A percentile compares a stretch with the other conserved stretches of the same genome.
Evolutionary conservation across 2,888 invertebrate genomes (phyloP).

Genomic region (Tridacna crocea): DNA sequence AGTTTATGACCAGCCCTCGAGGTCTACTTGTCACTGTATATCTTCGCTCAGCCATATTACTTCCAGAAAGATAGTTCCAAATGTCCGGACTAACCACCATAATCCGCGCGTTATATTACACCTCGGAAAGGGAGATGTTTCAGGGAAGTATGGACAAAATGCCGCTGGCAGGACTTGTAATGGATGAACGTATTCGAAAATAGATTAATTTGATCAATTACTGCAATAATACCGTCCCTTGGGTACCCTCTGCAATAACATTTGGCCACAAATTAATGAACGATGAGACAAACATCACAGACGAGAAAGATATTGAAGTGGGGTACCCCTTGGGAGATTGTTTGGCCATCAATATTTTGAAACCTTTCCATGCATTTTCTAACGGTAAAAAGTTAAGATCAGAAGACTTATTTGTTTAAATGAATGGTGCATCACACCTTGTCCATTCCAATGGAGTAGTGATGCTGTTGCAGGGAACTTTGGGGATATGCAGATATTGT

Average conservation of each 20-base stretch:
- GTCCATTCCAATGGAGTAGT: too few species aligned
- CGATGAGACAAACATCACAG: slow-evolving; percentile 61
- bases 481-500: too few species aligned
- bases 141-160: slow-evolving; percentile 44
- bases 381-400: background rate
- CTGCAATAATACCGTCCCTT: slow-evolving; percentile 58
- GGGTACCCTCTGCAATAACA: slow-evolving; percentile 62
- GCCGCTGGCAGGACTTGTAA: slow-evolving; percentile 54
- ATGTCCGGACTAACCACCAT: background rate
- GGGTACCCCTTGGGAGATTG: slow-evolving; percentile 37
- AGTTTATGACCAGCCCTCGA: slow-evolving; percentile 22
- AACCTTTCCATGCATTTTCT: slow-evolving; percentile 3
- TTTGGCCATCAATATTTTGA: slow-evolving; percentile 2
- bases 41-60: slow-evolving; percentile 3
- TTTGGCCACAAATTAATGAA: slow-evolving; percentile 68
- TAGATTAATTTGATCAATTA: slow-evolving; percentile 68
- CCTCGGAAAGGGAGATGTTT: slow-evolving; percentile 7
- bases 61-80: background rate
- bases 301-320: slow-evolving; percentile 53
- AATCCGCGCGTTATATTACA: slow-evolving; percentile 21
- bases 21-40: slow-evolving; percentile 15
- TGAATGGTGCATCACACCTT: too few species aligned
- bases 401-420: background rate
- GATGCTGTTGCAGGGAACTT: too few species aligned
- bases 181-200: slow-evolving; percentile 63